phyloP scores from a whole-genome alignment of 2,797 vertebrate species.

The Gymnopithys bicolor region DNA sequence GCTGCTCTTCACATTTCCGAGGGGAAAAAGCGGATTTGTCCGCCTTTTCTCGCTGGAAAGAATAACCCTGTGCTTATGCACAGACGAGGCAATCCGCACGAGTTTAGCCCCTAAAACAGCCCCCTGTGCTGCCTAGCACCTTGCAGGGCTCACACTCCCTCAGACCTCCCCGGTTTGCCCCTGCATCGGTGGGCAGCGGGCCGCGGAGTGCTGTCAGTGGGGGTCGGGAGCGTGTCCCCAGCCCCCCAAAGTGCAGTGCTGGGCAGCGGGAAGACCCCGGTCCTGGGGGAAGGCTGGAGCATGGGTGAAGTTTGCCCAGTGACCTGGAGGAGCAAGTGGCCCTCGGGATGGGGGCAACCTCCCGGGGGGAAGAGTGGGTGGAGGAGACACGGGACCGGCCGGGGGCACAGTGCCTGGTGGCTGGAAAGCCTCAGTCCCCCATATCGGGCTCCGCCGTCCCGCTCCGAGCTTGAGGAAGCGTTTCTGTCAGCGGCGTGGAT shows the following conservation, averaged over 20 bases:
- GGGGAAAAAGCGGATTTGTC: background rate
- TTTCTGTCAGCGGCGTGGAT: constrained; percentile 87
- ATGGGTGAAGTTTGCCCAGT: background rate
- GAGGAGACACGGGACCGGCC: background rate
- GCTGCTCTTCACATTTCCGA: background rate
- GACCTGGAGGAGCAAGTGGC: background rate
- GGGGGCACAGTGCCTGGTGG: background rate
- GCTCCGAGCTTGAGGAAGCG: constrained; percentile 89
- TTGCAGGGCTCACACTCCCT: background rate
- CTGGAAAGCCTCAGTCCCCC: background rate
- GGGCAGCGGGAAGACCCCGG: background rate
- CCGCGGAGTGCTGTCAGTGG: background rate
- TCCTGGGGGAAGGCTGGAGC: background rate
- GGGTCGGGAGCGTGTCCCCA: background rate
- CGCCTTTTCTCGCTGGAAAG: background rate
- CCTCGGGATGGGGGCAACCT: no score
- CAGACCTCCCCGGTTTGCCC: background rate
- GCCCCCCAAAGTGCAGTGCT: background rate
- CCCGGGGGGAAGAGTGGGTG: no score
- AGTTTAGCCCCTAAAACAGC: background rate
- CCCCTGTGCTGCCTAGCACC: background rate
- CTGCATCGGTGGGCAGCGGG: background rate
- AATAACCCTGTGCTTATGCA: background rate
- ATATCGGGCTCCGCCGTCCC: background rate
- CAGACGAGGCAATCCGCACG: background rate